phyloP scores from a whole-genome alignment of 2,797 vertebrate genomes.

The Apogon talboti region DNA sequence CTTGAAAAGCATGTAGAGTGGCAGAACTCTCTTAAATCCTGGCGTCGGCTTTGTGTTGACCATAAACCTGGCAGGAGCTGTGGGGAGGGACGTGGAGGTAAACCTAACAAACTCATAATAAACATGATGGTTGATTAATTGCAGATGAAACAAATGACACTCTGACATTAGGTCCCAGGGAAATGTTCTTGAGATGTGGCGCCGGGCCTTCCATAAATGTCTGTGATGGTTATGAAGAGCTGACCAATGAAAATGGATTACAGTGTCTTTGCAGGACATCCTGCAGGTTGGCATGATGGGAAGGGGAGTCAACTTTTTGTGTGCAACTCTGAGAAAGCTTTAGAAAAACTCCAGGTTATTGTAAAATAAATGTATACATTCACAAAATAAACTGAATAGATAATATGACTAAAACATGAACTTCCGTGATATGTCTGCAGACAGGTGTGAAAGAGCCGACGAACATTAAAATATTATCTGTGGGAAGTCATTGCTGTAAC shows the following conservation, averaged over 20 bases:
- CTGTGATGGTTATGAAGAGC: slow-evolving; percentile 64
- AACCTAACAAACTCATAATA: slow-evolving; percentile 74
- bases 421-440: not conserved
- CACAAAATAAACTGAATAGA: not conserved
- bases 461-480: slow-evolving; percentile 51
- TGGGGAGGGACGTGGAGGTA: slow-evolving; percentile 51
- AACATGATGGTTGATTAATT: slow-evolving; percentile 81
- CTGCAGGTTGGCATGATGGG: slow-evolving; percentile 27
- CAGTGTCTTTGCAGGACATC: slow-evolving; percentile 49
- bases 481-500: slow-evolving; percentile 63
- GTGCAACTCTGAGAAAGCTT: not conserved
- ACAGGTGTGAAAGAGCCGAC: slow-evolving; percentile 31
- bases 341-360: not conserved
- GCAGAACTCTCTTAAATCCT: slow-evolving; percentile 78
- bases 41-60: slow-evolving; percentile 69
- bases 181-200: slow-evolving; percentile 69
- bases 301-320: slow-evolving; percentile 17
- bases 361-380: not conserved
- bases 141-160: slow-evolving; percentile 80
- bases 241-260: slow-evolving; percentile 53
- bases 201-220: slow-evolving; percentile 75
- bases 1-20: slow-evolving; percentile 73
- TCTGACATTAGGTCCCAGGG: slow-evolving; percentile 54
- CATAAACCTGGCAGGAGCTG: slow-evolving; percentile 79
- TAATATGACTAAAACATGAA: slow-evolving; percentile 8